Conservation (phyloP, 2,113 vertebrate genomes). For the Stictonetta naevosa region DNA sequence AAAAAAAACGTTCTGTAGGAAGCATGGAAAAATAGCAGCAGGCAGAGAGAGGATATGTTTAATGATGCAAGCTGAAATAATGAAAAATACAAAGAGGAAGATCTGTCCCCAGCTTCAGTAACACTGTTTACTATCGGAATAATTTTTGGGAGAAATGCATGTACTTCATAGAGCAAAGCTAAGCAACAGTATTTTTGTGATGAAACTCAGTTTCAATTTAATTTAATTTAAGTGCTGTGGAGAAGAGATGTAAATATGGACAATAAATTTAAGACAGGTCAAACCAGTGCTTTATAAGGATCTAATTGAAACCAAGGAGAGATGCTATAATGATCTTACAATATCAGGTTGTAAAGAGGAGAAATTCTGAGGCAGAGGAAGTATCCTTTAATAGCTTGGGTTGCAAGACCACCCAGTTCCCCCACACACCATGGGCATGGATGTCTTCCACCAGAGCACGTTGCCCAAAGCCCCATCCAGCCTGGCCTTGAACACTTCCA, state of each 20-base stretch:
- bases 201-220: not conserved
- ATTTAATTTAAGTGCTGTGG: not conserved
- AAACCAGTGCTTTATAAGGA: not conserved
- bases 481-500: no score
- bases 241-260: not conserved
- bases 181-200: not conserved
- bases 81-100: not conserved
- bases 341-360: not conserved
- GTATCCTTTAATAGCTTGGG: not conserved
- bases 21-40: not conserved
- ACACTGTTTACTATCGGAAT: not conserved
- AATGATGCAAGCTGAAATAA: not conserved
- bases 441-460: no score
- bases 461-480: no score
- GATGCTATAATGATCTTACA: not conserved
- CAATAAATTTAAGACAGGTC: not conserved
- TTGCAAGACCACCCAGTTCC: no score
- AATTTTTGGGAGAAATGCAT: not conserved
- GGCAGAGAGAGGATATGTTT: not conserved
- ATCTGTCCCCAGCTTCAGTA: not conserved
- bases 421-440: no score
- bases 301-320: not conserved
- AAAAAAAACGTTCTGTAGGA: not conserved
- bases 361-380: not conserved
- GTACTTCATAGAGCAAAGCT: not conserved